Base-by-base conservation (phyloP, 2,797 vertebrate species). In the Lophotriccus pileatus region DNA sequence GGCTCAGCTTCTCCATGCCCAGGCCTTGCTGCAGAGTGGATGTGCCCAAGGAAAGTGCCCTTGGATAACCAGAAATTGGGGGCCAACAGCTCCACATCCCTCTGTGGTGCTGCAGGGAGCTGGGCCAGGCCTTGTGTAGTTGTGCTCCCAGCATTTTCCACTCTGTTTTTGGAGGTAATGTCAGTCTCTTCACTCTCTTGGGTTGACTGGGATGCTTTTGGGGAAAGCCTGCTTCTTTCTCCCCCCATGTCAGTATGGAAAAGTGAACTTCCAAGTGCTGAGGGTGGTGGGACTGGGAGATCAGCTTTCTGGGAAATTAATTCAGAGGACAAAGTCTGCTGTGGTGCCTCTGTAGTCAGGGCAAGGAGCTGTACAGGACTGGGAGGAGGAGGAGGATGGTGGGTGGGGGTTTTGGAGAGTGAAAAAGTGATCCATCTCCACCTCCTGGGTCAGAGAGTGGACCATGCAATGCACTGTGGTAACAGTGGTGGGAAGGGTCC, bases 361-460 rank as follows among this genome's bases (percentile, higher is more conserved):
- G 41, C 6, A 7, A 8, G 44, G 4, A 23, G 22, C 58, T 30
- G 4, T 17, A 14, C 44, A 9, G 0, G 12, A 2, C 55, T 6
- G 27, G 1, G 8, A 34, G 47, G 72, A 62, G 62, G 60, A 82
- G 14, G 32, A 18, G 24, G 30, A 4, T 24, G 30, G 17, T 0
- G 53, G 36, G 8, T 3, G 13, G 15, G 50, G 6, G 7, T 14
- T 89, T 24, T 55, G 49, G 37, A 18, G 44, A 50, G 49, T 27
- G 49, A 28, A 50, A 16, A 32, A 50, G 34, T 0, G 0, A 25
- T 66, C 34, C 9, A 9, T 7, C 32, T n/a, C 20, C 1, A 0
- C 7, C 2, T 28, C 28, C 62, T 41, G 74, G 50, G 10, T 49
- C 10, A 2, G 68, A 20, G 12, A 21, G 18, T 14, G 73, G 59